Percentiles rank a stretch among this genome's conserved stretches.
phyloP scores from a whole-genome alignment of 2,113 vertebrate species.

The Baryphthengus martii region DNA sequence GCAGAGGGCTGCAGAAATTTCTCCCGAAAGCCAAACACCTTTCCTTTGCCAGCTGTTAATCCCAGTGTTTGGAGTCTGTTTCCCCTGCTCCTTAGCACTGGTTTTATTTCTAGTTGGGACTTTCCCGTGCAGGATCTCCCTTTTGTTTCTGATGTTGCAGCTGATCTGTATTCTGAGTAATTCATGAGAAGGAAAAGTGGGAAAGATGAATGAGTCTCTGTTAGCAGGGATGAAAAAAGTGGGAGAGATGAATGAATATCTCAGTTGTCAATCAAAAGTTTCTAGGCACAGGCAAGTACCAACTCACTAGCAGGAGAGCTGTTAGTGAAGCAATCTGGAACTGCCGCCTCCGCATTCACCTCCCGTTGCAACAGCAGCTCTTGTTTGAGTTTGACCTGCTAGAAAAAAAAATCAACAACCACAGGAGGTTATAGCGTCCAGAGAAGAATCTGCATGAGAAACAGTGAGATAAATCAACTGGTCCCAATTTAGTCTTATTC shows the following conservation, averaged over 20 bases:
- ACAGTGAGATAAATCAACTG: neutral
- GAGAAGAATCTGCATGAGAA: neutral
- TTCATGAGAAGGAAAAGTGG: neutral
- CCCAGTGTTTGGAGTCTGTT: neutral
- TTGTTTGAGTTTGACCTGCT: neutral
- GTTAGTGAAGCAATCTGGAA: neutral
- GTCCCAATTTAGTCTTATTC: neutral
- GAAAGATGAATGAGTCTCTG: neutral
- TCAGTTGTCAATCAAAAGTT: conserved; percentile 17
- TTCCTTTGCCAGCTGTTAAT: neutral
- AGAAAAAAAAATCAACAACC: neutral
- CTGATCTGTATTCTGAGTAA: conserved; percentile 24
- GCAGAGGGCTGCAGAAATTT: neutral
- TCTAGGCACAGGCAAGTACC: neutral
- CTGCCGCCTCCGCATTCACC: neutral
- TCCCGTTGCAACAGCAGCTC: neutral
- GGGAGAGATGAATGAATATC: conserved; percentile 1
- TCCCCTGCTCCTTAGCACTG: neutral
- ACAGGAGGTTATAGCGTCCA: neutral
- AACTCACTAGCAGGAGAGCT: neutral
- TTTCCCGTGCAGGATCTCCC: neutral
- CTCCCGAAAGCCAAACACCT: neutral
- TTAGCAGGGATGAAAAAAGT: neutral
- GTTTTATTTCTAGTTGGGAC: neutral
- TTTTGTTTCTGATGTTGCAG: neutral